Evolutionary conservation across 2,797 vertebrate species (phyloP).

Genomic region (Platalea minor): DNA sequence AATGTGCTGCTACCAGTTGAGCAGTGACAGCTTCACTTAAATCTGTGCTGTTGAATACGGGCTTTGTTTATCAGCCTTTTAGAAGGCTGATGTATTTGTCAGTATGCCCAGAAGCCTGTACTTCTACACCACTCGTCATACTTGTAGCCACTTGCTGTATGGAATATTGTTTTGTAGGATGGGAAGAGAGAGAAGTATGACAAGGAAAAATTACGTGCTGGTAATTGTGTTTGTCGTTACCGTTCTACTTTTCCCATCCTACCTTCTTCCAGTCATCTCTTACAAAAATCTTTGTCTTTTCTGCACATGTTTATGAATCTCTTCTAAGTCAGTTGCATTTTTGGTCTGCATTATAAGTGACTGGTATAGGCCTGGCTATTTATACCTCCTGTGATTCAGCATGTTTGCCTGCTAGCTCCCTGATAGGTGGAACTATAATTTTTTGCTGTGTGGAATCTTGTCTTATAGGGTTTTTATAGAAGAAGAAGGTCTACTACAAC

Average conservation of each 20-base stretch:
- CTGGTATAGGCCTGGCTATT: slow-evolving; percentile 60
- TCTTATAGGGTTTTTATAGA: slow-evolving; percentile 73
- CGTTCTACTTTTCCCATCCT: slow-evolving; percentile 69
- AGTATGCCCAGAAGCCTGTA: not conserved
- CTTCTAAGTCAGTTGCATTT: slow-evolving; percentile 55
- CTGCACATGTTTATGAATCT: slow-evolving; percentile 47
- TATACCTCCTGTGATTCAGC: slow-evolving; percentile 67
- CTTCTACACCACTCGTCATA: not conserved
- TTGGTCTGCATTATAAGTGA: slow-evolving; percentile 49
- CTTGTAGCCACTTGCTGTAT: slow-evolving; percentile 69
- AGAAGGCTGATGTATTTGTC: not conserved
- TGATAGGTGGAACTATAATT: slow-evolving; percentile 70
- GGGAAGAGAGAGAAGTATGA: slow-evolving; percentile 65
- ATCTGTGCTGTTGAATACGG: not conserved
- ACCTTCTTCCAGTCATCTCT: slow-evolving; percentile 58
- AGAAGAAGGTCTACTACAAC: slow-evolving; percentile 71
- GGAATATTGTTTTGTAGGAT: slow-evolving; percentile 72
- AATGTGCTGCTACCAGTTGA: not conserved
- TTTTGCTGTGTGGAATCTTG: slow-evolving; percentile 74
- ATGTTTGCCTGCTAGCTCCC: slow-evolving; percentile 69
- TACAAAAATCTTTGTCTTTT: slow-evolving; percentile 60
- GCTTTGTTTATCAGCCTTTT: not conserved
- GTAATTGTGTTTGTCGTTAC: slow-evolving; percentile 68
- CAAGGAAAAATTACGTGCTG: slow-evolving; percentile 60
- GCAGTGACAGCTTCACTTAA: not conserved